Evolutionary conservation across 37 sponge, comb jelly and placozoan genomes (phyloP).

Genomic region (Agelas oroides): DNA sequence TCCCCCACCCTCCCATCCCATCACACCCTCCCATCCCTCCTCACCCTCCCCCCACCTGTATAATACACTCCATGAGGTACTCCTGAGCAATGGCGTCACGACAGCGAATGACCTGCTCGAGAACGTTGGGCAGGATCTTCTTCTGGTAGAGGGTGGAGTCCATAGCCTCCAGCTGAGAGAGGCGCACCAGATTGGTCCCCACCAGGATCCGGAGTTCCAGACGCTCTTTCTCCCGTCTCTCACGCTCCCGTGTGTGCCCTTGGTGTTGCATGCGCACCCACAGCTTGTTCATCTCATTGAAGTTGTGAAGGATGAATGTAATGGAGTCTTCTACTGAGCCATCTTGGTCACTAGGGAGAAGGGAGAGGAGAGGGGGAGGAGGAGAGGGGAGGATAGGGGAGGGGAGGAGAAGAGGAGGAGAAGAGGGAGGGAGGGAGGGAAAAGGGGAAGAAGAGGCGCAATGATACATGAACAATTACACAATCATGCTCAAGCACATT

Average conservation of each 20-base stretch:
- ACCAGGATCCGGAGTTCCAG: conserved; percentile 96
- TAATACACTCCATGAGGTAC: conserved; percentile 99
- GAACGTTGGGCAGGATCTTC: conserved; percentile 80
- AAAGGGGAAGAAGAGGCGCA: neutral
- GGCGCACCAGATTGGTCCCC: conserved; percentile 96
- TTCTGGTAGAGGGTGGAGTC: conserved; percentile 79
- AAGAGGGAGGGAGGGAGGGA: neutral
- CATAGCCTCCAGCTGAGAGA: conserved; percentile 91
- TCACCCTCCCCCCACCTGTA: conserved; percentile 85
- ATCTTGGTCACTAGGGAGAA: conserved; percentile 47
- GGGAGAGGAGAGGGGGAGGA: neutral
- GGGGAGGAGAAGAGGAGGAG: neutral
- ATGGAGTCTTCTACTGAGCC: conserved; percentile 92
- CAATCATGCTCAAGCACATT: too few species aligned
- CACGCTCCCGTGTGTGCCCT: conserved; percentile 97
- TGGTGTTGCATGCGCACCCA: conserved; percentile 99
- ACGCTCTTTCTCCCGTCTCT: conserved; percentile 95
- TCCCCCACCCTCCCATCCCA: too few species aligned
- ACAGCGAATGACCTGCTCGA: conserved; percentile 97
- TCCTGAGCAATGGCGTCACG: conserved; percentile 97
- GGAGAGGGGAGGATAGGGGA: neutral
- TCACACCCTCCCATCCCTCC: too few species aligned
- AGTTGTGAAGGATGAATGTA: conserved; percentile 94
- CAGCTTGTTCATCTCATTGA: conserved; percentile 99
- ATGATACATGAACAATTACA: too few species aligned